These are phyloP conservation scores for Thereva unica DNA, from an alignment of 2,888 invertebrate species.

Conservation along the genomic window DNA sequence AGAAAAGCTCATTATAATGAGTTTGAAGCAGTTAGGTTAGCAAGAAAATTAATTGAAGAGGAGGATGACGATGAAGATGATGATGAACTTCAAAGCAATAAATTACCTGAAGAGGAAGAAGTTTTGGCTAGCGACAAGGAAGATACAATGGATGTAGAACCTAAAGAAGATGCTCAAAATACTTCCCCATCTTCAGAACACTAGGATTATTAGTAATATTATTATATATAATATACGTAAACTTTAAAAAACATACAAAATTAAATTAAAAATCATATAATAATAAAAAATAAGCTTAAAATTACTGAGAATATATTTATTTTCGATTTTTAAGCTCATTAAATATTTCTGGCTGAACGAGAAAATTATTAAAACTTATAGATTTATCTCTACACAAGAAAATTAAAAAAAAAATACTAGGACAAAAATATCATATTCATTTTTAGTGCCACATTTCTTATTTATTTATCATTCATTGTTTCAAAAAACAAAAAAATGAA, in stretches of 20 bases:
- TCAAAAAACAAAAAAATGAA: background rate
- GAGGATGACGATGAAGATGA: constrained; percentile 76
- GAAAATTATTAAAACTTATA: no score
- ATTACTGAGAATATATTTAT: constrained; percentile 7
- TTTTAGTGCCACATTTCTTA: constrained; percentile 27
- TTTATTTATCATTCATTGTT: constrained; percentile 26
- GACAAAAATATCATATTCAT: constrained; percentile 17
- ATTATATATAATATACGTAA: no score
- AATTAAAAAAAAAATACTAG: constrained; percentile 17
- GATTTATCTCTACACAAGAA: no score
- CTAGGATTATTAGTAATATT: constrained; percentile 22
- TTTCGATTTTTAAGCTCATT: no score
- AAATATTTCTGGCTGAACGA: no score
- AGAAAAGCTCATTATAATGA: constrained; percentile 98
- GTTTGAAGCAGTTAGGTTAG: constrained; percentile 90
- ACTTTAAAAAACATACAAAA: background rate
- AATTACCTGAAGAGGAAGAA: constrained; percentile 24
- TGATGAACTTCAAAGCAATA: constrained; percentile 39
- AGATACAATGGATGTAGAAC: constrained; percentile 43
- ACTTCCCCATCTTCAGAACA: constrained; percentile 43
- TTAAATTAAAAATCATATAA: constrained; percentile 5
- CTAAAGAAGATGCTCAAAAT: constrained; percentile 44
- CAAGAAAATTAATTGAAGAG: constrained; percentile 86
- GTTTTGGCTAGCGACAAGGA: constrained; percentile 43
- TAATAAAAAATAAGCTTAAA: constrained; percentile 30